Evolutionary conservation across 2,113 vertebrate genomes (phyloP), one percentile per base, ranked within the genome.

Genomic region (Ceratotherium simum): DNA sequence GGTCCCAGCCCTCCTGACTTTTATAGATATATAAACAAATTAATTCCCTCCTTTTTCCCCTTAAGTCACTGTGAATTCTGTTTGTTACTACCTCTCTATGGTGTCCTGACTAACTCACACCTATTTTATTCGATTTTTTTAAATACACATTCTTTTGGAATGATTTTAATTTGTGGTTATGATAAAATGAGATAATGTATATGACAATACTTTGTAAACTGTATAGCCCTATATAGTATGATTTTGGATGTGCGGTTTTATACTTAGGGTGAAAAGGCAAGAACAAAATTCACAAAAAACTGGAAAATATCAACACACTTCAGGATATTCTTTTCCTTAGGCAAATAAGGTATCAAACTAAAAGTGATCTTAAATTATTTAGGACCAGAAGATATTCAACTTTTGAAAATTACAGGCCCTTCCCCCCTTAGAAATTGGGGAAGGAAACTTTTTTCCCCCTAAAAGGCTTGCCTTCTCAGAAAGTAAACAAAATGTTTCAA

Each of bases 21-120:
- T 83, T 87, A 94, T 23, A 93, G 64, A 54, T 39, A 72, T 8
- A 56, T 65, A 33, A 90, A 96, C 51, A 94, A 86, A 96, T 54
- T 82, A 86, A 83, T 76, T 48, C 25, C 20, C 33, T 69, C 46
- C 29, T 58, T 86, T 60, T 23, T 64, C 39, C n/a, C 7, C 8
- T 90, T 73, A 80, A 67, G 56, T 90, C 56, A 79, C 20, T 85
- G 25, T 75, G 65, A 84, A 54, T 95, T 79, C 54, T 7, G 70
- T 69, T 95, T 46, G 42, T 65, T 70, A 80, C 46, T 65, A 36
- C 20, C 12, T 88, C 33, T 90, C 94, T 82, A 48, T 48, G 16
- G 65, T 73, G 82, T 86, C 42, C 64, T 92, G 25, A 60, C 80
- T 73, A 86, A 75, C 10, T 69, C 17, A 75, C 1, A 73, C 10